phyloP scores from a whole-genome alignment of 2,113 vertebrate genomes.

The Genyomyrus donnyi region DNA sequence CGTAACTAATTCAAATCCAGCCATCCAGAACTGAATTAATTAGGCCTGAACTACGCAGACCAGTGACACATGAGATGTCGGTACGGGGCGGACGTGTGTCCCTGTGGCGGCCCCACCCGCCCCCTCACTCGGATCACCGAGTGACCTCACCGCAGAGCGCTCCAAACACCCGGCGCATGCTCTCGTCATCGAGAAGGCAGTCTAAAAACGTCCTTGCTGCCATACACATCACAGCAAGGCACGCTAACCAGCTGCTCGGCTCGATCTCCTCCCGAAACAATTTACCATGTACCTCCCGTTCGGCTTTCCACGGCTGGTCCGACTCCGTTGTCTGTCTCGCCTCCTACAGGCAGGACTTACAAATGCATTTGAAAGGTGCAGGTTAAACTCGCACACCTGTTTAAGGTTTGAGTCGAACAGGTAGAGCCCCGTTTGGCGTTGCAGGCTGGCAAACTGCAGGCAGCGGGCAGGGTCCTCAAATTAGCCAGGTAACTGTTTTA shows the following conservation, averaged over 20 bases:
- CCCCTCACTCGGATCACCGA: not conserved
- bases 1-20: not conserved
- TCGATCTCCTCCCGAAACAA: not conserved
- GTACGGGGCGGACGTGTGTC: conserved; percentile 9
- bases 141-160: not conserved
- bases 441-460: not conserved
- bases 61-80: not conserved
- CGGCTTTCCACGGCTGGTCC: not conserved
- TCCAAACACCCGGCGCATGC: not conserved
- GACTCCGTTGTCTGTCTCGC: not conserved
- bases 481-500: not conserved
- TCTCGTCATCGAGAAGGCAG: not conserved
- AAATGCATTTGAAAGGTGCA: not conserved
- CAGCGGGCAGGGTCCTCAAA: not conserved
- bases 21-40: conserved; percentile 15
- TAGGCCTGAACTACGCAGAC: not conserved
- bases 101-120: not conserved
- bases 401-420: not conserved
- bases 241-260: not conserved
- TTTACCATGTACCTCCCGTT: not conserved
- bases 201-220: not conserved
- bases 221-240: not conserved
- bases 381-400: not conserved
- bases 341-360: not conserved
- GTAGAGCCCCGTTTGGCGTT: not conserved